phyloP scores from a whole-genome alignment of 2,113 vertebrate genomes.

The Suncus etruscus region DNA sequence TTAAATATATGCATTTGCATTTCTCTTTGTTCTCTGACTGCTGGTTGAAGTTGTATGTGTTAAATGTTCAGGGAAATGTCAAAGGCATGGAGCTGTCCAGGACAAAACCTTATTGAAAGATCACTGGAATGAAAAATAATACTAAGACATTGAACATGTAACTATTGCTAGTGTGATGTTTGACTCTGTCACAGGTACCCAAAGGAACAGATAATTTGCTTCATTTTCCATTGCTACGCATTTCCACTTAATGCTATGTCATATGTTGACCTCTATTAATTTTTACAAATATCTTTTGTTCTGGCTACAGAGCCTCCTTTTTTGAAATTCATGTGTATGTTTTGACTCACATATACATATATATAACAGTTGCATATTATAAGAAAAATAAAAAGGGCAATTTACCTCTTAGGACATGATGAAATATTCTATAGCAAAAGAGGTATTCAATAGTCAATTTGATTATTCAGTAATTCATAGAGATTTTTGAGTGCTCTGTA shows the following conservation, averaged over 20 bases:
- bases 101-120: background rate
- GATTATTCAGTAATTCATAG: slow-evolving; percentile 34
- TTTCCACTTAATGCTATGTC: slow-evolving; percentile 13
- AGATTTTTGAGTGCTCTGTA: background rate
- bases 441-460: background rate
- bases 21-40: slow-evolving; percentile 51
- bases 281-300: background rate
- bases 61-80: slow-evolving; percentile 50
- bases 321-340: slow-evolving; percentile 10
- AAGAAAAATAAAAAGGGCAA: background rate
- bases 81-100: background rate
- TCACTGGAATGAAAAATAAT: slow-evolving; percentile 8
- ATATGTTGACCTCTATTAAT: slow-evolving; percentile 9
- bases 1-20: background rate
- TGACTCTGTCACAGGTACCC: background rate
- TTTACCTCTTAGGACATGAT: background rate
- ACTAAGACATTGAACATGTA: background rate
- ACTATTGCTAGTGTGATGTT: background rate
- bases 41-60: slow-evolving; percentile 35
- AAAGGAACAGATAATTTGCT: background rate
- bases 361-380: slow-evolving; percentile 17
- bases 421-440: slow-evolving; percentile 26
- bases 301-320: background rate
- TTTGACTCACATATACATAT: background rate
- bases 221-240: background rate